phyloP scores from a whole-genome alignment of 23 tunicate genomes.

The Botrylloides violaceus region DNA sequence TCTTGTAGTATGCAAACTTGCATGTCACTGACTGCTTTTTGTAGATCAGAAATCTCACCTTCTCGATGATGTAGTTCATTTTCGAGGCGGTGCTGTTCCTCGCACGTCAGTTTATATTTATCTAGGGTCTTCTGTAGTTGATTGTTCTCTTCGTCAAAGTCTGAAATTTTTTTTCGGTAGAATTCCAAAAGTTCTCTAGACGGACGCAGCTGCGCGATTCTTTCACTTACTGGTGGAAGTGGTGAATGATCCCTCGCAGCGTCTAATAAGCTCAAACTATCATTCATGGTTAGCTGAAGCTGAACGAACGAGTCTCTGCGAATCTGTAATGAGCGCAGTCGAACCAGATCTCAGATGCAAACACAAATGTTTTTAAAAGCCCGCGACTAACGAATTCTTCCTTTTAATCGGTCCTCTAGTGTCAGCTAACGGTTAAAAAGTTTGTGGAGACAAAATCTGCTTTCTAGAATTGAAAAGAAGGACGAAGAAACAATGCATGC shows the following conservation, averaged over 20 bases:
- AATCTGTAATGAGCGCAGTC: too few relatives aligned
- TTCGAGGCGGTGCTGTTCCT: constrained; percentile 87
- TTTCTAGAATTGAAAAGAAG: too few relatives aligned
- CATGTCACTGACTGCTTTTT: constrained; percentile 95
- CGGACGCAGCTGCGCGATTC: constrained; percentile 85
- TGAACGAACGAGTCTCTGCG: too few relatives aligned
- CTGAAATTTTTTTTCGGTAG: constrained; percentile 85
- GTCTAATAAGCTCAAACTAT: background rate
- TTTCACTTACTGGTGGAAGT: constrained; percentile 69
- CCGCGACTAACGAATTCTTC: too few relatives aligned
- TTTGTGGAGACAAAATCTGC: too few relatives aligned
- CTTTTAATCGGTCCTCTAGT: too few relatives aligned
- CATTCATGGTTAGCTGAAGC: background rate
- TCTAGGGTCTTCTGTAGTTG: constrained; percentile 55
- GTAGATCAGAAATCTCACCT: constrained; percentile 89
- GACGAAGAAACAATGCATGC: too few relatives aligned
- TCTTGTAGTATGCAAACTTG: constrained; percentile 95
- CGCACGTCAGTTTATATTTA: constrained; percentile 56
- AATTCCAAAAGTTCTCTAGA: constrained; percentile 88
- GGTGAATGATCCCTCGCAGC: constrained; percentile 37
- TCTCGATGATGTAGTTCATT: constrained; percentile 79
- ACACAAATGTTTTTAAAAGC: too few relatives aligned
- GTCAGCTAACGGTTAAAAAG: too few relatives aligned
- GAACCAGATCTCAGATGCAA: too few relatives aligned
- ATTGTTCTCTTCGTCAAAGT: constrained; percentile 84